Evolutionary conservation across 2,797 vertebrate genomes (phyloP), one percentile per base, ranked within the genome.

Genomic region (Thunnus albacares): DNA sequence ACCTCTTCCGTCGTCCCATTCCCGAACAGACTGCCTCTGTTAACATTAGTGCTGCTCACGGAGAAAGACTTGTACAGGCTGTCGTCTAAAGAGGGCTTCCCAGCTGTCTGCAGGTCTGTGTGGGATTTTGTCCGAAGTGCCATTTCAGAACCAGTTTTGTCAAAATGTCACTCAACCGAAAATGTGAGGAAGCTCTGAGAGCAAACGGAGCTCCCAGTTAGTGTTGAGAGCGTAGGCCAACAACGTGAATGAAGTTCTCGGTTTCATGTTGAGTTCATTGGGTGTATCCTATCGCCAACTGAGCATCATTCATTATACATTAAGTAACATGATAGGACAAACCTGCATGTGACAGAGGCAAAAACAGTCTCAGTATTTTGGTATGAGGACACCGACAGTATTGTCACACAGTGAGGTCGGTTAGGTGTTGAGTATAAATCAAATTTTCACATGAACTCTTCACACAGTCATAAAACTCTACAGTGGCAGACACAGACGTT

Each of bases 61-160:
- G 94, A 95, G 75, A 94, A 74, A 0, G 94, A 91, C 81, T 90
- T 94, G 79, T 59, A 93, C 28, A 88, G 51, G 11, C 89, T 49
- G 45, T 85, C 81, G 26, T 95, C 95, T 24, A 88, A 8, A 2
- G 87, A 81, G 3, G 83, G 56, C 75, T 51, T 92, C 67, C 86
- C 81, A 0, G 82, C 71, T 9, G 82, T 60, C 86, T 91, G 94
- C 66, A 96, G 92, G 87, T 96, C 93, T 0, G 88, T 81, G 55
- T 96, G 94, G 59, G 95, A 96, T 15, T 92, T 94, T 22, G 94
- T 87, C 83, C 93, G 88, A 71, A 96, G 86, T 0, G 92, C 89
- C 95, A 96, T 96, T 28, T 79, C 65, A 12, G 59, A 45, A 41
- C 30, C 67, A 17, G 53, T 30, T 57, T 33, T 41, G 22, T 24